phyloP scores from a whole-genome alignment of 2,797 vertebrate species.

The Aphelocoma californica region DNA sequence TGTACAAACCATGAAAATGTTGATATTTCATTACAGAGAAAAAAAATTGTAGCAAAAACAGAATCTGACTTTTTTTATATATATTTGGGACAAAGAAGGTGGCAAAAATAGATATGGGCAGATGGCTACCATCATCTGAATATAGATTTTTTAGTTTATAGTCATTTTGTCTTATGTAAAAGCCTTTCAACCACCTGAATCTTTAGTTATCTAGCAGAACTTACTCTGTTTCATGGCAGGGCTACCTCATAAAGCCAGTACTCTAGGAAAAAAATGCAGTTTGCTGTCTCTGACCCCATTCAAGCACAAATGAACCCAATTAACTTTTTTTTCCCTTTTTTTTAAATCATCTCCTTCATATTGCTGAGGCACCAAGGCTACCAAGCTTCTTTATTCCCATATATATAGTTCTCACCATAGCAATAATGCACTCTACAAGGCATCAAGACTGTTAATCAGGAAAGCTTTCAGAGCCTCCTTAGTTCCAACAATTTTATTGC shows the following conservation, averaged over 20 bases:
- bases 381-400: background rate
- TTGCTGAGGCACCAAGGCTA: background rate
- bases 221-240: background rate
- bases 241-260: background rate
- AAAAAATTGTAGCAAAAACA: conserved; percentile 38
- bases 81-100: background rate
- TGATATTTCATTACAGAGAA: conserved; percentile 54
- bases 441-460: background rate
- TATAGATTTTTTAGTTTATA: background rate
- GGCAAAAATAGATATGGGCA: conserved; percentile 16
- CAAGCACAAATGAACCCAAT: background rate
- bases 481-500: conserved; percentile 28
- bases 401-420: background rate
- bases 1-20: conserved; percentile 52
- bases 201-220: background rate
- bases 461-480: conserved; percentile 6
- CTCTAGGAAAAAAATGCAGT: background rate
- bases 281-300: background rate
- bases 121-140: background rate
- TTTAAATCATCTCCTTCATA: background rate
- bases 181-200: background rate
- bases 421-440: background rate
- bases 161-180: background rate
- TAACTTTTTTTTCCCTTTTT: background rate
- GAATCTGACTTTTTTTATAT: conserved; percentile 1